Conservation (phyloP, 2,113 vertebrate genomes). For the Progne subis region DNA sequence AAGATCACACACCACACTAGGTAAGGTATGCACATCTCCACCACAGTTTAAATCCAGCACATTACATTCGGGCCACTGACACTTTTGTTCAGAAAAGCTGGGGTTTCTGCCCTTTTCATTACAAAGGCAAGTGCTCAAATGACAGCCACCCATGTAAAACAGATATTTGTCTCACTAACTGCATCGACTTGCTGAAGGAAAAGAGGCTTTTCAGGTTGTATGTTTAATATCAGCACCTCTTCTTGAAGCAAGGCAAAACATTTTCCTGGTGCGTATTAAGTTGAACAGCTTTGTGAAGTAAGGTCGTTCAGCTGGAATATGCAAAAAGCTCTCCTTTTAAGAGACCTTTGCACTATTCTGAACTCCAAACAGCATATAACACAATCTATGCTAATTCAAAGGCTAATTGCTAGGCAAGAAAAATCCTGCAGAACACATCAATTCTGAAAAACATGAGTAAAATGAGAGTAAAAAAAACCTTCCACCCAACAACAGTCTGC, state of each 20-base stretch:
- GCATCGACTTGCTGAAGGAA: not conserved
- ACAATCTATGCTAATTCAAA: not conserved
- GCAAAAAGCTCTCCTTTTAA: not conserved
- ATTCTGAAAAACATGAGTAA: not conserved
- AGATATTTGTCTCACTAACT: not conserved
- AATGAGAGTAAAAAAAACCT: not conserved
- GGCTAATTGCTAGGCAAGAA: not conserved
- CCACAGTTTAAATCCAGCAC: constrained; percentile 24
- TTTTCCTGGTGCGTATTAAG: not conserved
- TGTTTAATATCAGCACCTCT: not conserved
- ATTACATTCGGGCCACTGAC: not conserved
- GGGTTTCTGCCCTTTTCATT: not conserved
- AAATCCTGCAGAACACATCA: not conserved
- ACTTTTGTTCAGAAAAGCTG: constrained; percentile 41
- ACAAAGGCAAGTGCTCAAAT: not conserved
- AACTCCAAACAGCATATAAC: not conserved
- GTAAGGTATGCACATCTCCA: constrained; percentile 53
- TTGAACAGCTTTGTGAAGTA: not conserved
- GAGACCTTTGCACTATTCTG: not conserved
- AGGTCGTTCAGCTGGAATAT: rapidly evolving
- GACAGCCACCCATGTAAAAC: not conserved
- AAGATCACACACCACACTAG: constrained; percentile 52
- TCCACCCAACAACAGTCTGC: not conserved
- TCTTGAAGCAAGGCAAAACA: not conserved
- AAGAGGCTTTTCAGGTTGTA: not conserved